Percentiles rank a stretch among this genome's conserved stretches.
phyloP scores from a whole-genome alignment of 2,113 vertebrate genomes.

The Grus americana region DNA sequence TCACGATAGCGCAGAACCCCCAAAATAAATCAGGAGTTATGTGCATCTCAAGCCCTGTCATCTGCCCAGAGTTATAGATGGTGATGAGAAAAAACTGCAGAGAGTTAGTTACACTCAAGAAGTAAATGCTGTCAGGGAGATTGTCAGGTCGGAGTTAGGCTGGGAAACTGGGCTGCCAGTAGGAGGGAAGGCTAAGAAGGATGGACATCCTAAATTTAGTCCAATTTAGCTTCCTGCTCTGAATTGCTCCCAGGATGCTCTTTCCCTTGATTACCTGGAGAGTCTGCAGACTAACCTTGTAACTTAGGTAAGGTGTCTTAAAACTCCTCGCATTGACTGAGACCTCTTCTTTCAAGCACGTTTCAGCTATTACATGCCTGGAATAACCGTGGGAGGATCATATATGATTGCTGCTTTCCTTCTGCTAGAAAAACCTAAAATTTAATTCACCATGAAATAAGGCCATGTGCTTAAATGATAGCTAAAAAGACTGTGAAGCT shows the following conservation, averaged over 20 bases:
- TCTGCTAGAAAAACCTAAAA: slow-evolving; percentile 6
- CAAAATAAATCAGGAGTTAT: not conserved
- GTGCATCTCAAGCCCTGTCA: not conserved
- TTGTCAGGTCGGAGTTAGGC: not conserved
- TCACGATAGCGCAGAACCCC: not conserved
- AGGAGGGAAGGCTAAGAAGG: not conserved
- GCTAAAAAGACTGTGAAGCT: slow-evolving; percentile 8
- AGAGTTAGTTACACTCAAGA: not conserved
- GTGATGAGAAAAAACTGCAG: not conserved
- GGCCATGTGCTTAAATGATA: not conserved
- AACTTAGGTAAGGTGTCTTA: not conserved
- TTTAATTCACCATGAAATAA: slow-evolving; percentile 43
- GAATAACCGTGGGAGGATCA: not conserved
- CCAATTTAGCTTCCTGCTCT: not conserved
- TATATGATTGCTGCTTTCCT: not conserved
- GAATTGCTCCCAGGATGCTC: not conserved
- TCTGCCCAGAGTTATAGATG: not conserved
- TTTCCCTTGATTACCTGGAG: not conserved
- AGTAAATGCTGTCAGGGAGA: not conserved
- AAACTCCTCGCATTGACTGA: not conserved
- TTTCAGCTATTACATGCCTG: not conserved
- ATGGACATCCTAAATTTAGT: not conserved
- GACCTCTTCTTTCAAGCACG: not conserved
- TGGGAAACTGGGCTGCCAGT: not conserved
- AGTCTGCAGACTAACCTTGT: not conserved